phyloP scores from a whole-genome alignment of 2,888 invertebrate species.

The Drosophila melanosoma region DNA sequence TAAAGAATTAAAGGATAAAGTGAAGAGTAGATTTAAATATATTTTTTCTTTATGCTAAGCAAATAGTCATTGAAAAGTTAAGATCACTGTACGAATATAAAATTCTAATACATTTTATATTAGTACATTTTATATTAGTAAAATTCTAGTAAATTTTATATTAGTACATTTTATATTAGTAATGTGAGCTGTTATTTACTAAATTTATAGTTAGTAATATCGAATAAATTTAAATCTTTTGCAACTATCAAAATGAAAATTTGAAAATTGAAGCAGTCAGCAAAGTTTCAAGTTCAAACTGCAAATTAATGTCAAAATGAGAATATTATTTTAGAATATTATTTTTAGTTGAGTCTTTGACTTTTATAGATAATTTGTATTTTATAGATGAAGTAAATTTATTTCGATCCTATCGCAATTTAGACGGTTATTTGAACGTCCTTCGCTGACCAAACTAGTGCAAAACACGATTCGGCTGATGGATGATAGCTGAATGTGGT shows the following conservation, averaged over 20 bases:
- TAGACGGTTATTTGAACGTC: slow-evolving; percentile 36
- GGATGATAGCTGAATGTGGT: slow-evolving; percentile 24
- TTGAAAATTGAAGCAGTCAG: not conserved
- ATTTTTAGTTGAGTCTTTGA: not conserved
- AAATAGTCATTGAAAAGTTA: not conserved
- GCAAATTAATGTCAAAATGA: not conserved
- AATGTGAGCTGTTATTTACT: not conserved
- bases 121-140: too few relatives aligned
- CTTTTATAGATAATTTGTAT: not conserved
- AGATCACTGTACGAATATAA: not conserved
- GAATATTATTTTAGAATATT: not conserved
- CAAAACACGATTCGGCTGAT: slow-evolving; percentile 14
- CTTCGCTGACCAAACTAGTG: slow-evolving; percentile 36
- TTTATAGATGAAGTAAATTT: not conserved
- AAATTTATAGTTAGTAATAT: not conserved
- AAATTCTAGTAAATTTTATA: too few relatives aligned
- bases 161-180: too few relatives aligned
- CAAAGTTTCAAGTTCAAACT: not conserved
- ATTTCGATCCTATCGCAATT: not conserved
- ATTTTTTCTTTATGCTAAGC: not conserved
- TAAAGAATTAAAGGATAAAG: not conserved
- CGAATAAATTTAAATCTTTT: not conserved
- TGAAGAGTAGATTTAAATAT: not conserved
- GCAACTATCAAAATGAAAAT: not conserved
- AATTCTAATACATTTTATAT: too few relatives aligned